Percentiles rank a stretch among this genome's conserved stretches.
These are phyloP conservation scores for Baryphthengus martii DNA, from an alignment of 2,113 vertebrate species.

Conservation along the genomic window DNA sequence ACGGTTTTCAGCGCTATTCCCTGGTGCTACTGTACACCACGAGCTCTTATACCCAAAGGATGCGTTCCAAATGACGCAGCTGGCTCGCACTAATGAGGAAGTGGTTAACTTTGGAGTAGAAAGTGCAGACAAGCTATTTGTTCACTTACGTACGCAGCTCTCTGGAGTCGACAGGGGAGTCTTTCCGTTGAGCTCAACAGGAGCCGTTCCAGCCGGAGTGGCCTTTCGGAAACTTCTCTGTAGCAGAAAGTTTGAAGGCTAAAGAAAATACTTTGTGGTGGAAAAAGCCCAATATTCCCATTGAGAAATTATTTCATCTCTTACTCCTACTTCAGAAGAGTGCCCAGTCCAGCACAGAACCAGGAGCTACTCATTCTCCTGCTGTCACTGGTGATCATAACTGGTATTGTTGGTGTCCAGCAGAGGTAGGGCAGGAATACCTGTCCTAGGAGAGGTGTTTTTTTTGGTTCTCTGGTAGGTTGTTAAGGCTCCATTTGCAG, in stretches of 20 bases:
- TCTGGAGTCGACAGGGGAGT: background rate
- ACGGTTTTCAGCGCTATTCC: slow-evolving; percentile 16
- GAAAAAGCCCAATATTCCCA: background rate
- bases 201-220: background rate
- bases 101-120: slow-evolving; percentile 16
- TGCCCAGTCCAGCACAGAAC: background rate
- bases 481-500: background rate
- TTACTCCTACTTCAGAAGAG: background rate
- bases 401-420: background rate
- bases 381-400: background rate
- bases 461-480: background rate
- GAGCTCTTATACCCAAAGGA: slow-evolving; percentile 36
- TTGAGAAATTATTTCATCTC: background rate
- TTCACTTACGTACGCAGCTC: background rate
- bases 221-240: background rate
- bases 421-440: background rate
- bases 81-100: slow-evolving; percentile 26
- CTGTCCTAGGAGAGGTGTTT: background rate
- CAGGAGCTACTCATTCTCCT: background rate
- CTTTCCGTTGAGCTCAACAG: background rate
- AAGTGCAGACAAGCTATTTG: slow-evolving; percentile 15
- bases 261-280: background rate
- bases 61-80: slow-evolving; percentile 8
- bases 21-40: slow-evolving; percentile 5
- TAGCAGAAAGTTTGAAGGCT: background rate